Percentiles rank a stretch among this genome's conserved stretches.
Evolutionary conservation across 1,140 invertebrate genomes (phyloP).

Genomic region (Lutraria rhynchaena): DNA sequence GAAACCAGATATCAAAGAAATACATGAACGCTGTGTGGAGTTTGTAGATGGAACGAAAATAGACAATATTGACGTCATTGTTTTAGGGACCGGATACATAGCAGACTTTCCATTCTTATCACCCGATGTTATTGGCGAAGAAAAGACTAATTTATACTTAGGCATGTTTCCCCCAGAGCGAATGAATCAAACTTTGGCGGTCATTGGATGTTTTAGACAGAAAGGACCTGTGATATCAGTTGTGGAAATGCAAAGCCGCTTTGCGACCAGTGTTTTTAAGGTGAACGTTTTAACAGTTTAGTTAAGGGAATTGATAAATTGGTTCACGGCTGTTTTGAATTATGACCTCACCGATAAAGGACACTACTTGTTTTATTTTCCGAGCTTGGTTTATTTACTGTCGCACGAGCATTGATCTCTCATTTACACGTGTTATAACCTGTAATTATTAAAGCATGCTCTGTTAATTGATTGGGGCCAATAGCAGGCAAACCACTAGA

Average conservation of each 20-base stretch:
- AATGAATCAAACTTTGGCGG: neutral
- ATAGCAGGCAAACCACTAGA: no score
- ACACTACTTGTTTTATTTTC: no score
- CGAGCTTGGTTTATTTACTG: no score
- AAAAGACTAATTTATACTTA: slow-evolving; percentile 14
- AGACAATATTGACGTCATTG: neutral
- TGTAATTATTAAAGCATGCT: no score
- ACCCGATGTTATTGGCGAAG: neutral
- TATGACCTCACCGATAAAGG: no score
- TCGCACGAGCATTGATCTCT: no score
- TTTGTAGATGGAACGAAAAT: slow-evolving; percentile 13
- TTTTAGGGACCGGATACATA: slow-evolving; percentile 19
- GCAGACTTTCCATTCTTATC: slow-evolving; percentile 13
- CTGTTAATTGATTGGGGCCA: no score
- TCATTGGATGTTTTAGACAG: slow-evolving; percentile 13
- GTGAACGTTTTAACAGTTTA: no score
- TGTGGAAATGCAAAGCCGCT: slow-evolving; percentile 11
- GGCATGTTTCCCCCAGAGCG: slow-evolving; percentile 15
- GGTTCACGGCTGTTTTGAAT: no score
- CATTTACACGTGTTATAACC: no score
- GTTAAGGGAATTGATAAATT: no score
- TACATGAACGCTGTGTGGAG: neutral
- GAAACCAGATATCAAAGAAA: slow-evolving; percentile 5
- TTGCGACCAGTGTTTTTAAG: slow-evolving; percentile 12
- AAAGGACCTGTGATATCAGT: slow-evolving; percentile 4